Conservation (phyloP, 1,140 invertebrate genomes). For the Lerema accius region DNA sequence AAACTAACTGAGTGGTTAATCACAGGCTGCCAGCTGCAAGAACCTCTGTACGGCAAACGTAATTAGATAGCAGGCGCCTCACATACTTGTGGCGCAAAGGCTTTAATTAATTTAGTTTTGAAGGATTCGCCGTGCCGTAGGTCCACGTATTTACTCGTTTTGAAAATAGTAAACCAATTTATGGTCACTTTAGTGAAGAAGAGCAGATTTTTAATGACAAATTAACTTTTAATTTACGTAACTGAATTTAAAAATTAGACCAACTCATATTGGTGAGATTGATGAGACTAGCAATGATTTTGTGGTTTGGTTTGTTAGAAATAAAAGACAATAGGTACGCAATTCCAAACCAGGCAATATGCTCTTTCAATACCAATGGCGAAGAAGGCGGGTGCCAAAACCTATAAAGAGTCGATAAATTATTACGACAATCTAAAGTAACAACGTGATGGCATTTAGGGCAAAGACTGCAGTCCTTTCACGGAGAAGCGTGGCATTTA, state of each 20-base stretch:
- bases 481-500: conserved; percentile 67
- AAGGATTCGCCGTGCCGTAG: not conserved
- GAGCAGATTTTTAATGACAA: not conserved
- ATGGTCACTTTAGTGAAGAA: too few species aligned
- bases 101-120: not conserved
- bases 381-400: not conserved
- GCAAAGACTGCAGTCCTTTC: conserved; percentile 57
- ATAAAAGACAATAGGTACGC: too few species aligned
- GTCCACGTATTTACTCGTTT: not conserved
- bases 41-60: not conserved
- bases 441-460: conserved; percentile 68
- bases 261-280: too few species aligned
- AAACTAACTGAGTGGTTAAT: not conserved
- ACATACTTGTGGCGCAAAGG: not conserved
- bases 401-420: conserved; percentile 8
- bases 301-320: too few species aligned
- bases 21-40: not conserved
- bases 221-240: too few species aligned
- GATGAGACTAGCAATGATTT: too few species aligned
- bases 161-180: not conserved
- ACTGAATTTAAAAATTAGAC: too few species aligned
- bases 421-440: conserved; percentile 54
- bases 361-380: too few species aligned
- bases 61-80: not conserved
- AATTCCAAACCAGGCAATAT: too few species aligned